Evolutionary conservation across 2,113 vertebrate genomes (phyloP).

Genomic region (Tauraco erythrolophus): DNA sequence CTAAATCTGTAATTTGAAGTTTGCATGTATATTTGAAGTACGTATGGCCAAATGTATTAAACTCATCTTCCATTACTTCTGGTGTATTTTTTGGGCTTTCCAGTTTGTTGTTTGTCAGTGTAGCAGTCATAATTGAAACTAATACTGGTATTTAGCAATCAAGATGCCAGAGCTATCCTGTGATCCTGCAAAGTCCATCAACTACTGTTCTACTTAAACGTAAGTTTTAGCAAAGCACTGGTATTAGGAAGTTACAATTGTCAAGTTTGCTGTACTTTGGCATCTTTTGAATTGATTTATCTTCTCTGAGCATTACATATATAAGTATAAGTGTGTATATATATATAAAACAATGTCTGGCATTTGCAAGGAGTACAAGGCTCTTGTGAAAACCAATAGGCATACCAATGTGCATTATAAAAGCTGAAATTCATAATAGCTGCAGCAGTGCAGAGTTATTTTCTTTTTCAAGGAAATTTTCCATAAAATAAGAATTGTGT

Average conservation of each 20-base stretch:
- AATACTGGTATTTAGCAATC: not conserved
- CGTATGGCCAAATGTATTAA: not conserved
- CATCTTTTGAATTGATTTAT: not conserved
- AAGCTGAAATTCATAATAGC: constrained; percentile 20
- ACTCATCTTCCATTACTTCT: not conserved
- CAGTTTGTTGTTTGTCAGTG: not conserved
- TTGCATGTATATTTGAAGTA: not conserved
- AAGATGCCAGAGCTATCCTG: not conserved
- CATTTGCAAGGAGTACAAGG: not conserved
- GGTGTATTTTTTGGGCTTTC: not conserved
- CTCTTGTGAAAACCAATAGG: not conserved
- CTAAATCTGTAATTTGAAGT: not conserved
- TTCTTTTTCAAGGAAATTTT: constrained; percentile 9
- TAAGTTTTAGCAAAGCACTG: not conserved
- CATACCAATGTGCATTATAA: not conserved
- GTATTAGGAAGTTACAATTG: not conserved
- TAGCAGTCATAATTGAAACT: not conserved
- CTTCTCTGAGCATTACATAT: not conserved
- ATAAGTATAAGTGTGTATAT: not conserved
- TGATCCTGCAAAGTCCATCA: not conserved
- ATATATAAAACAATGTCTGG: not conserved
- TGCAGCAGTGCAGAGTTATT: not conserved
- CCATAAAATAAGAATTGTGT: not conserved
- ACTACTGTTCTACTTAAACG: not conserved
- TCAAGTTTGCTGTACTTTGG: not conserved